phyloP scores from a whole-genome alignment of 92 coral and sea anemone genomes.

The Palythoa grandis region DNA sequence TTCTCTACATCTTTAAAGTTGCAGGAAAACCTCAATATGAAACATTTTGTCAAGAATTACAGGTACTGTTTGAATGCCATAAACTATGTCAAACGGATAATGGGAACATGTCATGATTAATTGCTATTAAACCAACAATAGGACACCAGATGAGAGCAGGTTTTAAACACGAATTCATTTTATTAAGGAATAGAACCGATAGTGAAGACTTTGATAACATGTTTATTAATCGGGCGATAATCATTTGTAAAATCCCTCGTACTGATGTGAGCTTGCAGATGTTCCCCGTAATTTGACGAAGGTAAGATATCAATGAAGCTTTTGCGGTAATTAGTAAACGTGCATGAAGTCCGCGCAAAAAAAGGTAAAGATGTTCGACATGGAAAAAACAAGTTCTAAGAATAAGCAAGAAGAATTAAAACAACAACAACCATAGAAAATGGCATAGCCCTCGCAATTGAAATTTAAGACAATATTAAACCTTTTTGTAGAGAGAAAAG shows the following conservation, averaged over 20 bases:
- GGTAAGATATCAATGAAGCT: not conserved
- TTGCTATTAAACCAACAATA: conserved; percentile 15
- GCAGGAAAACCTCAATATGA: not conserved
- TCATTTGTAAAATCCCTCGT: conserved; percentile 1
- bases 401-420: not conserved
- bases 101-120: conserved; percentile 23
- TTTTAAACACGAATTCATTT: conserved; percentile 8
- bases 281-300: not conserved
- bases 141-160: conserved; percentile 35
- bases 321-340: not conserved
- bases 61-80: not conserved
- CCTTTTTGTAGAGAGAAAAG: too few relatives aligned
- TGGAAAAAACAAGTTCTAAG: not conserved
- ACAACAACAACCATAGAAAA: not conserved
- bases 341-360: not conserved
- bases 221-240: conserved; percentile 2
- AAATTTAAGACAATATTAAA: not conserved
- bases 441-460: not conserved
- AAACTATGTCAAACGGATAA: conserved; percentile 8
- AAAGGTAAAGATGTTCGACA: not conserved
- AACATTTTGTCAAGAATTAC: not conserved
- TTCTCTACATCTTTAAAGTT: not conserved
- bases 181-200: not conserved
- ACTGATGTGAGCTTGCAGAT: not conserved
- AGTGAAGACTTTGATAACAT: not conserved